phyloP scores from a whole-genome alignment of 2,888 invertebrate genomes.

The Sylvicola cinctus region DNA sequence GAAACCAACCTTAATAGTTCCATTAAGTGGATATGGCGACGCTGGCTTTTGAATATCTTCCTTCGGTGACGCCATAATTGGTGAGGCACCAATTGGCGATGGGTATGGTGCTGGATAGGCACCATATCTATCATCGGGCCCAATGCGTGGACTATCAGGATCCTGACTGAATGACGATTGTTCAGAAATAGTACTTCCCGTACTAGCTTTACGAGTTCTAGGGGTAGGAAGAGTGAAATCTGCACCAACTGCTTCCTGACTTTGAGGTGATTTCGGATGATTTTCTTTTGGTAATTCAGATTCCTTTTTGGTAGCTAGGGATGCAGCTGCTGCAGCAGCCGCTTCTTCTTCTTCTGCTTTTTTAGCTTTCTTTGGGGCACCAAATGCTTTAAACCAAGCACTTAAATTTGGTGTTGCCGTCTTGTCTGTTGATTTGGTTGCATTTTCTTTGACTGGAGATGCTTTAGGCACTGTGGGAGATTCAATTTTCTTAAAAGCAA shows the following conservation, averaged over 20 bases:
- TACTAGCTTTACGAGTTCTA: slow-evolving; percentile 50
- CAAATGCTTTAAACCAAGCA: slow-evolving; percentile 85
- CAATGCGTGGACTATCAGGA: slow-evolving; percentile 47
- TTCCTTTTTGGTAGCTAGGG: slow-evolving; percentile 1
- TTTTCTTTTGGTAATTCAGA: slow-evolving; percentile 13
- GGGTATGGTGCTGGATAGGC: slow-evolving; percentile 50
- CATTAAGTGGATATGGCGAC: slow-evolving; percentile 48
- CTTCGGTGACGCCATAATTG: slow-evolving; percentile 49
- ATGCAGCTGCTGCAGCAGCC: too few relatives aligned
- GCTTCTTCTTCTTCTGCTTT: slow-evolving; percentile 34
- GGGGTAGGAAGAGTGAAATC: slow-evolving; percentile 15
- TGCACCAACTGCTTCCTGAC: slow-evolving; percentile 16
- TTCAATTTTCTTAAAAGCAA: slow-evolving; percentile 10
- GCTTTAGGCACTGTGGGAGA: too few relatives aligned
- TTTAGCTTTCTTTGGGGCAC: slow-evolving; percentile 57
- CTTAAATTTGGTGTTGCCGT: slow-evolving; percentile 70
- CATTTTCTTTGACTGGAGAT: slow-evolving; percentile 8
- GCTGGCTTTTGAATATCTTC: slow-evolving; percentile 41
- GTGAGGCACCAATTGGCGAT: slow-evolving; percentile 51
- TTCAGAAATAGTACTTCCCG: slow-evolving; percentile 61
- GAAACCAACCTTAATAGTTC: slow-evolving; percentile 68
- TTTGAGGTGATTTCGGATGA: slow-evolving; percentile 24
- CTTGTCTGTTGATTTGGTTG: slow-evolving; percentile 28
- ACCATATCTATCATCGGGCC: slow-evolving; percentile 34
- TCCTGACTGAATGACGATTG: slow-evolving; percentile 60